A percentile compares a stretch with the other conserved stretches of the same genome.
Conservation (phyloP, 2,888 invertebrate species). For the Eilema griseolum region DNA sequence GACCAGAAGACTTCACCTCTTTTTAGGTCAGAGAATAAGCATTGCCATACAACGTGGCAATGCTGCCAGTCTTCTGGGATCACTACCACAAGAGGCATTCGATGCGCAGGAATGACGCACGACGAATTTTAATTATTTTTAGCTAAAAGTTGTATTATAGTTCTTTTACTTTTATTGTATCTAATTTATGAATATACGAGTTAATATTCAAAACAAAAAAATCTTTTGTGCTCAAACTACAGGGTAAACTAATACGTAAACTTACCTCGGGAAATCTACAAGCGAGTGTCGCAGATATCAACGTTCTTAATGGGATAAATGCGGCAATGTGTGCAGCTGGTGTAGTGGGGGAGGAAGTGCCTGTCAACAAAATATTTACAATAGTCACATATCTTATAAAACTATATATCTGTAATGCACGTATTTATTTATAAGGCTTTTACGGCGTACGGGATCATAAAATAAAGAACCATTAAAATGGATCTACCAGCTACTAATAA, state of each 20-base stretch:
- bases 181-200: no score
- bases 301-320: constrained; percentile 53
- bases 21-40: no score
- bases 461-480: constrained; percentile 12
- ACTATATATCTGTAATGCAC: neutral
- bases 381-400: constrained; percentile 16
- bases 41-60: no score
- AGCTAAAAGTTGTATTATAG: no score
- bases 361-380: constrained; percentile 51
- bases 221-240: constrained; percentile 28
- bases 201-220: no score
- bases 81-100: no score
- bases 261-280: constrained; percentile 68
- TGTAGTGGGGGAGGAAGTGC: constrained; percentile 44
- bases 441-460: constrained; percentile 10
- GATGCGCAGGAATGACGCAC: no score
- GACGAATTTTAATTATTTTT: no score
- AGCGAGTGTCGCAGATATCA: constrained; percentile 59
- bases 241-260: constrained; percentile 38
- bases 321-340: constrained; percentile 42
- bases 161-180: no score
- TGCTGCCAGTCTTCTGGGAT: no score
- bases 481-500: neutral
- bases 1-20: no score
- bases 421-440: neutral